phyloP scores from a whole-genome alignment of 1,140 invertebrate species.

The Zaprionus capensis region DNA sequence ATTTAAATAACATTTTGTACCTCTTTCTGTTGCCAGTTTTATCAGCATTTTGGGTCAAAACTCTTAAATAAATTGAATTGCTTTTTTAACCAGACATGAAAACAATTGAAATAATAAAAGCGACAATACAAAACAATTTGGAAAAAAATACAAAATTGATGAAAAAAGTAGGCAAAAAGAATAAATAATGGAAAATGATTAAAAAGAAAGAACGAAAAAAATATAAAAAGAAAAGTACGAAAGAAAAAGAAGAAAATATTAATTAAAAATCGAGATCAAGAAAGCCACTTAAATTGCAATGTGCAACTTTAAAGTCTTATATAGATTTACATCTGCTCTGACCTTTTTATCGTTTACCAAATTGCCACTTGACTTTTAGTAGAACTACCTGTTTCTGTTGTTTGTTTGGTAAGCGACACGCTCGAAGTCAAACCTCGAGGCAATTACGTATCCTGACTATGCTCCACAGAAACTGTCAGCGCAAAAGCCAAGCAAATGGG shows the following conservation, averaged over 20 bases:
- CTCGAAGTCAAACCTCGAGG: conserved; percentile 22
- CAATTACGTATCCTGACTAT: conserved; percentile 34
- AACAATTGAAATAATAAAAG: conserved; percentile 16
- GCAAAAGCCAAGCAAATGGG: conserved; percentile 12
- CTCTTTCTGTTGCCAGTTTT: conserved; percentile 30
- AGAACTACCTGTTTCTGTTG: not conserved
- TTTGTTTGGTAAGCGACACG: conserved; percentile 4
- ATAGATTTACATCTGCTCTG: too few relatives aligned
- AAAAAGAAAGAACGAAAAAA: not conserved
- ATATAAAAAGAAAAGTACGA: not conserved
- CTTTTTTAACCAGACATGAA: conserved; percentile 22
- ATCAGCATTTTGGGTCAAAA: conserved; percentile 39
- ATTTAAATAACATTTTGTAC: conserved; percentile 17
- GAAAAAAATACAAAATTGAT: conserved; percentile 5
- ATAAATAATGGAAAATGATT: not conserved
- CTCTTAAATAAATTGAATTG: conserved; percentile 83
- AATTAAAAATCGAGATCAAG: too few relatives aligned
- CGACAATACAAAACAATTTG: conserved; percentile 27
- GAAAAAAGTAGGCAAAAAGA: not conserved
- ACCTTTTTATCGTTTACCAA: not conserved
- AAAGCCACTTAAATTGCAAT: too few relatives aligned
- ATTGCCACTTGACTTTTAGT: not conserved
- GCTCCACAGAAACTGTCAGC: conserved; percentile 29
- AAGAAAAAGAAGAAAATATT: too few relatives aligned
- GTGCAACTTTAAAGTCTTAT: too few relatives aligned